These are phyloP conservation scores for Craterocephalus amniculus DNA, from an alignment of 2,797 vertebrate species.

Conservation along the genomic window DNA sequence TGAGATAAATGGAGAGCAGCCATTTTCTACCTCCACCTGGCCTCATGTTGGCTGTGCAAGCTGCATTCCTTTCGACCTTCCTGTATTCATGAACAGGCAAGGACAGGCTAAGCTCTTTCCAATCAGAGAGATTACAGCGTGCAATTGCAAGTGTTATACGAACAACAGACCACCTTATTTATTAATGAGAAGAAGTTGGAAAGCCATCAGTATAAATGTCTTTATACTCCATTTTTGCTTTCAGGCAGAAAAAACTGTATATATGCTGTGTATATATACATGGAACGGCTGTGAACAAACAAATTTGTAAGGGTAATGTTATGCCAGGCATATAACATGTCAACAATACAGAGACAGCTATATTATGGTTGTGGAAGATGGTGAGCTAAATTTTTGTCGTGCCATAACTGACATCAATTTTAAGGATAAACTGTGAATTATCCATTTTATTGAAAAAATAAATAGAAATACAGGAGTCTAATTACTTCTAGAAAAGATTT, in stretches of 20 bases:
- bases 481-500: too few species aligned
- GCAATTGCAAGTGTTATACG: constrained; percentile 46
- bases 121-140: constrained; percentile 32
- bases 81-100: constrained; percentile 53
- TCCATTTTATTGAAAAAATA: neutral
- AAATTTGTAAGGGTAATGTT: neutral
- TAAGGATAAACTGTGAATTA: neutral
- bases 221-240: constrained; percentile 19
- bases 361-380: too few species aligned
- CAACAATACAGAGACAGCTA: too few species aligned
- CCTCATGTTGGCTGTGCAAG: constrained; percentile 23
- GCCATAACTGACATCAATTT: neutral
- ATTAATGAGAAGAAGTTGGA: constrained; percentile 10
- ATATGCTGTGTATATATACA: too few species aligned
- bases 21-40: constrained; percentile 26
- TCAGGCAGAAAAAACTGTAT: neutral
- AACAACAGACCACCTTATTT: constrained; percentile 38
- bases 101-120: constrained; percentile 41
- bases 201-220: too few species aligned
- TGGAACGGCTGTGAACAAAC: neutral
- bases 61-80: constrained; percentile 57
- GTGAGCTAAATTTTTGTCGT: too few species aligned
- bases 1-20: neutral
- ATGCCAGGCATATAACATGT: neutral
- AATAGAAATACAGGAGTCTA: too few species aligned